Conservation (phyloP, 2,113 vertebrate species). For the Zosterops japonicus region DNA sequence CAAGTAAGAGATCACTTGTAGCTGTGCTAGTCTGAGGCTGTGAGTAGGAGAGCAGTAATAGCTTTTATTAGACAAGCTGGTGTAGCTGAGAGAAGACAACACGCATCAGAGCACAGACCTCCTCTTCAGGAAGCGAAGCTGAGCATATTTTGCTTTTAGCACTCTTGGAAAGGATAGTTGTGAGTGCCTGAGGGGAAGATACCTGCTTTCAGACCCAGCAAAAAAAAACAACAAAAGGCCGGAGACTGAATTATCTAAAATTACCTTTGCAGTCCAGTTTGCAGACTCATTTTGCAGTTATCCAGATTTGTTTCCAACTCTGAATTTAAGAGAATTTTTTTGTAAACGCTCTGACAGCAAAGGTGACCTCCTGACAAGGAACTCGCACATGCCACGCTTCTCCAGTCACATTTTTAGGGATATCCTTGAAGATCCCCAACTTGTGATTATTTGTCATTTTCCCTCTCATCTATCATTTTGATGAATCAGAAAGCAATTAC, state of each 20-base stretch:
- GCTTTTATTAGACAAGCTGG: conserved; percentile 54
- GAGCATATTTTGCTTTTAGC: not conserved
- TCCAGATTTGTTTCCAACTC: not conserved
- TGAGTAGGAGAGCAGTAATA: conserved; percentile 44
- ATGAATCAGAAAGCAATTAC: conserved; percentile 75
- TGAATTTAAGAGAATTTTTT: conserved; percentile 40
- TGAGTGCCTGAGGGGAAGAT: not conserved
- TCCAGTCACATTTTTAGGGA: conserved; percentile 60
- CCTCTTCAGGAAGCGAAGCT: not conserved
- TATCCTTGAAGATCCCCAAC: conserved; percentile 65
- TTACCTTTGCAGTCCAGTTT: not conserved
- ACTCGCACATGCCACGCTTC: not conserved
- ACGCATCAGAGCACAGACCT: not conserved
- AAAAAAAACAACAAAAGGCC: not conserved
- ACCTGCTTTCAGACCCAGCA: not conserved
- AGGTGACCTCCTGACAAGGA: conserved; percentile 59
- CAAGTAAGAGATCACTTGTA: conserved; percentile 31
- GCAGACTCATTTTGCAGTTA: not conserved
- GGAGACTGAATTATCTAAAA: conserved; percentile 4
- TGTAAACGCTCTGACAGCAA: conserved; percentile 17
- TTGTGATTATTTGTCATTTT: conserved; percentile 71
- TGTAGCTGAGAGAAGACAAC: conserved; percentile 6
- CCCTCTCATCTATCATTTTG: conserved; percentile 68
- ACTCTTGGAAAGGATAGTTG: not conserved
- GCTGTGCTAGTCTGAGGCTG: conserved; percentile 33